A percentile compares a stretch with the other conserved stretches of the same genome.
Conservation (phyloP, 2,888 invertebrate genomes). For the Calameuta pallipes region DNA sequence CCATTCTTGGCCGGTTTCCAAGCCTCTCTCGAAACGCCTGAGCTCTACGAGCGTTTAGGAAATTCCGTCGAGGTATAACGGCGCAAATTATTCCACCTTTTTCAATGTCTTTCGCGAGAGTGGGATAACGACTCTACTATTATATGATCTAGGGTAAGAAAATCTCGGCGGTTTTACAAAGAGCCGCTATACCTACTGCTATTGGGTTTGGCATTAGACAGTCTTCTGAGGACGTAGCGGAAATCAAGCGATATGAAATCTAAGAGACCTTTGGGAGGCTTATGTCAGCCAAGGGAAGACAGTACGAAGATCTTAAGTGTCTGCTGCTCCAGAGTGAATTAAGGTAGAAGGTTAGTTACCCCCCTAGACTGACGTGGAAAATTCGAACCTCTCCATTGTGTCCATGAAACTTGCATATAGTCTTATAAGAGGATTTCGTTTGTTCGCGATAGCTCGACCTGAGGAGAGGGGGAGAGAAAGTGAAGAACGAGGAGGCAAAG, state of each 20-base stretch:
- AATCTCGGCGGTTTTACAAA: neutral
- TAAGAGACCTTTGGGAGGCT: neutral
- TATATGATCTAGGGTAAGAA: neutral
- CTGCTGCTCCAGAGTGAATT: constrained; percentile 5
- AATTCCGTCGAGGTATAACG: neutral
- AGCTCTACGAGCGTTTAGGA: neutral
- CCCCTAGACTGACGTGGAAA: constrained; percentile 3
- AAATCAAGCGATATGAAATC: neutral
- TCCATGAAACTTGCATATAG: constrained; percentile 15
- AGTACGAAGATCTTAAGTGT: neutral
- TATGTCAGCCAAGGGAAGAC: neutral
- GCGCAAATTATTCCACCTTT: neutral
- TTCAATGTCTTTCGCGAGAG: neutral
- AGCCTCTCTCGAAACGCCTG: neutral
- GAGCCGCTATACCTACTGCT: neutral
- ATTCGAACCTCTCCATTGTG: constrained; percentile 9
- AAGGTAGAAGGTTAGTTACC: constrained; percentile 17
- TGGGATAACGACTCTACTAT: neutral
- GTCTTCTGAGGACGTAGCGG: neutral
- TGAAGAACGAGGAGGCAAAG: neutral
- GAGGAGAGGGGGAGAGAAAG: neutral
- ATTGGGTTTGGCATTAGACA: neutral
- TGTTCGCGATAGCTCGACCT: constrained; percentile 8
- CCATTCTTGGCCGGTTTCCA: neutral
- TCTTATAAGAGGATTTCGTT: constrained; percentile 20